A percentile compares a stretch with the other conserved stretches of the same genome.
These are phyloP conservation scores for Pseudolycoriella hygida DNA, from an alignment of 2,888 invertebrate species.

Conservation along the genomic window DNA sequence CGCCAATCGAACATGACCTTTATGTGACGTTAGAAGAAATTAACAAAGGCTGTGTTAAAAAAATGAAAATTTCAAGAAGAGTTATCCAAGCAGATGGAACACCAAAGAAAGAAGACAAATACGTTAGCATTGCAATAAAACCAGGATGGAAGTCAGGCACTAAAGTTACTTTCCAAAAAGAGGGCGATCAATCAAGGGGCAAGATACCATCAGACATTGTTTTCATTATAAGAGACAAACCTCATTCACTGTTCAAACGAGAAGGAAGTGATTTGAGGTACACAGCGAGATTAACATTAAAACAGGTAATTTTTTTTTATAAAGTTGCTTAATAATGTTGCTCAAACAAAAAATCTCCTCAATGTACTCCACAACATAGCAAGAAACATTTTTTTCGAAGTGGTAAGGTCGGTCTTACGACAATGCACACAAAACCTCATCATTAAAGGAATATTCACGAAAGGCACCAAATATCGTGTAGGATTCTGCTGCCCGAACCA, in stretches of 20 bases:
- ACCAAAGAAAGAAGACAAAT: slow-evolving; percentile 83
- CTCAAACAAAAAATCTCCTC: too few species aligned
- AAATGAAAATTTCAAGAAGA: slow-evolving; percentile 95
- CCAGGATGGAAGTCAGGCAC: slow-evolving; percentile 98
- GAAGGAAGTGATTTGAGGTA: slow-evolving; percentile 90
- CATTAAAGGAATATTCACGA: too few species aligned
- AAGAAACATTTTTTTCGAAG: too few species aligned
- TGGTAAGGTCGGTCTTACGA: too few species aligned
- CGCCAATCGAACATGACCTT: slow-evolving; percentile 82
- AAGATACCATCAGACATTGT: slow-evolving; percentile 95
- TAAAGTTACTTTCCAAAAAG: slow-evolving; percentile 93
- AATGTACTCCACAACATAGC: too few species aligned
- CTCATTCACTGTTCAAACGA: slow-evolving; percentile 76
- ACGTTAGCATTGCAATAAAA: slow-evolving; percentile 85
- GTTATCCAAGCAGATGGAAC: slow-evolving; percentile 76
- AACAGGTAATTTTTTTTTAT: slow-evolving; percentile 45
- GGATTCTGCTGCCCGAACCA: too few species aligned
- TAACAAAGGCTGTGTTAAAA: slow-evolving; percentile 86
- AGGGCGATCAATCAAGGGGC: slow-evolving; percentile 86
- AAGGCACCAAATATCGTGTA: too few species aligned
- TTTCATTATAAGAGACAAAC: slow-evolving; percentile 91
- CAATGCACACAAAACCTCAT: too few species aligned
- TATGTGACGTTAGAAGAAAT: slow-evolving; percentile 91
- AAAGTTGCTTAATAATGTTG: too few species aligned
- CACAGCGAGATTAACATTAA: slow-evolving; percentile 71